These are phyloP conservation scores for Stegodyphus mimosarum DNA, from an alignment of 1,140 invertebrate genomes.

Conservation along the genomic window DNA sequence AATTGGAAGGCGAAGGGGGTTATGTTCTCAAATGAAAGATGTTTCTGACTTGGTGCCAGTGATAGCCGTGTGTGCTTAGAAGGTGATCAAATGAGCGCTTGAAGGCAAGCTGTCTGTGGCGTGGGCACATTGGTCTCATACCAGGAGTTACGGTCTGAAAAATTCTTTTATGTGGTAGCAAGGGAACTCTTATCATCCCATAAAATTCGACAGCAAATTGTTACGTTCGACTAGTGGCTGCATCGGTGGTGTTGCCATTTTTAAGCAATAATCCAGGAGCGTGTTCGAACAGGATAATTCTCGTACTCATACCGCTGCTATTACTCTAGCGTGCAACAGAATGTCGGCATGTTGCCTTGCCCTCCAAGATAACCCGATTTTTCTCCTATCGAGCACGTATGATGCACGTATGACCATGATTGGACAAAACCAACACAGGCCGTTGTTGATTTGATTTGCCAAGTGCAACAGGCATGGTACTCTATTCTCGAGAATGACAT, in stretches of 20 bases:
- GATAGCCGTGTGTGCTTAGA: neutral
- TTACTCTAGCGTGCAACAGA: neutral
- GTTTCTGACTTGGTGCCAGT: neutral
- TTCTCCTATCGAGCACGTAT: too few species aligned
- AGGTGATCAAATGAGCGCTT: neutral
- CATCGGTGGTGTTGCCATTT: neutral
- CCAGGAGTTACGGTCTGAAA: neutral
- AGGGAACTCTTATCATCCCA: neutral
- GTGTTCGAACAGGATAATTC: too few species aligned
- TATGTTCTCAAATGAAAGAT: neutral
- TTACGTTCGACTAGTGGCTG: neutral
- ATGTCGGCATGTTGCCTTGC: neutral
- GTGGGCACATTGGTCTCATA: neutral
- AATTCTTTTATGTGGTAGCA: neutral
- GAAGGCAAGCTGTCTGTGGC: neutral
- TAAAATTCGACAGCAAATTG: neutral
- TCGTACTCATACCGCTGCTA: neutral
- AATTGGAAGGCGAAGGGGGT: neutral
- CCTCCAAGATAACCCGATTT: neutral
- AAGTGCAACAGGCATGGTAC: neutral
- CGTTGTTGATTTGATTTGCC: neutral
- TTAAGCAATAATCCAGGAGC: too few species aligned
- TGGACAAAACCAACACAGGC: neutral
- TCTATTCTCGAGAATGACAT: neutral
- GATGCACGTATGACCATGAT: neutral